Evolutionary conservation across 2,888 invertebrate species (phyloP), one percentile per base, ranked within the genome.

Genomic region (Agrochola litura): DNA sequence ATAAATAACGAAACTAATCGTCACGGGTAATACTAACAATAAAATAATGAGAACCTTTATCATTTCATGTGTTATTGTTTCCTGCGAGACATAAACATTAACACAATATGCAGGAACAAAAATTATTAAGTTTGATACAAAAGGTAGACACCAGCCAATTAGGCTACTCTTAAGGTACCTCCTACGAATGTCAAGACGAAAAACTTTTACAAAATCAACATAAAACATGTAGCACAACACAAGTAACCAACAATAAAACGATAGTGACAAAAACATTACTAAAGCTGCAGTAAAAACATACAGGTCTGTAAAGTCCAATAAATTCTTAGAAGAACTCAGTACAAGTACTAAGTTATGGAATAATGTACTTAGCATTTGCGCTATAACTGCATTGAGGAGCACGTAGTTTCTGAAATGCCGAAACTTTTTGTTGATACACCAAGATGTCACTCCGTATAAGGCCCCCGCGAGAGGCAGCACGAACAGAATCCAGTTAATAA

Each of bases 201-300:
- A 75, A 30, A 75, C 75, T 76, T 74, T 76, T 1, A 76, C 75
- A 56, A 76, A 73, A 56, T 76, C 75, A 14, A 73, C 54, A 25
- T 72, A 75, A 30, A 71, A 75, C 8, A 63, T n/a, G 19, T 73
- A 76, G 9, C 73, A 64, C 16, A 74, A 49, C 16, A 76, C 64
- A 2, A 76, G 37, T 49, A 58, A 25, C 76, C 76, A 76, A 19
- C 4, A 73, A 25, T 54, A 16, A 14, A 10, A 46, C 6, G 75
- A 63, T 63, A 46, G 6, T 1, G 52, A 3, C 14, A 22, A 19
- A 30, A 4, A n/a, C 43, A 63, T 14, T 1, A 30, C 19, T 6
- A 73, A 0, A 58, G 19, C 1, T 12, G 9, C 12, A 3, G 3
- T 1, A 5, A 71, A 30, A 25, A 71, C 2, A 58, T 1, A 30